A percentile compares a stretch with the other conserved stretches of the same genome.
Evolutionary conservation across 2,113 vertebrate species (phyloP).

Genomic region (Stictonetta naevosa): DNA sequence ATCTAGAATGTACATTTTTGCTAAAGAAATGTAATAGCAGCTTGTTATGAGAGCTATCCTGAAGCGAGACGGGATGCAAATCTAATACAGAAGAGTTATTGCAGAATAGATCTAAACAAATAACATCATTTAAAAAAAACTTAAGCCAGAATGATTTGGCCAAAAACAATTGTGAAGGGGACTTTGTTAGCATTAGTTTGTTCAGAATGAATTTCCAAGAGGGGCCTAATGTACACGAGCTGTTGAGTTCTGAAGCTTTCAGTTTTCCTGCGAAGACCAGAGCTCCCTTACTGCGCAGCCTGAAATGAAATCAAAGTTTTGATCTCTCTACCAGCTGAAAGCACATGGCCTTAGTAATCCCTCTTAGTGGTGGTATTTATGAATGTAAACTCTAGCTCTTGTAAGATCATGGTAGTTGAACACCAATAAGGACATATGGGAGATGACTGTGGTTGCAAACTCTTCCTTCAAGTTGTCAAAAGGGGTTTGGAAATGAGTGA

Average conservation of each 20-base stretch:
- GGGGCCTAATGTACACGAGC: not conserved
- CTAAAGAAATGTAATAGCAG: not conserved
- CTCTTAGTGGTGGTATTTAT: not conserved
- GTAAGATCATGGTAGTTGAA: not conserved
- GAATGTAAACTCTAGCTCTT: not conserved
- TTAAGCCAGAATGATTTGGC: not conserved
- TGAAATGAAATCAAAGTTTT: accelerated
- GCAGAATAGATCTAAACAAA: not conserved
- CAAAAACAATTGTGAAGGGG: not conserved
- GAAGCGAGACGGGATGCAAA: not conserved
- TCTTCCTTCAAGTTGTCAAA: not conserved
- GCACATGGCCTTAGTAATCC: not conserved
- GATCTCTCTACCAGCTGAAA: not conserved
- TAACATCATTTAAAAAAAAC: not conserved
- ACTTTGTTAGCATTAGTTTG: not conserved
- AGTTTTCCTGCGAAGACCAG: not conserved
- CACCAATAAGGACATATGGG: accelerated
- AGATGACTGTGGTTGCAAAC: not conserved
- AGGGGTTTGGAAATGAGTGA: not conserved
- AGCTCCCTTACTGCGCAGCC: not conserved
- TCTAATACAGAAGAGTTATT: not conserved
- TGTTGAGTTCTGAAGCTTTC: not conserved
- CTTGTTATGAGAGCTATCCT: not conserved
- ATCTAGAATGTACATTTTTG: not conserved
- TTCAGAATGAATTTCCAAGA: not conserved